Conservation (phyloP, 1,140 invertebrate genomes). For the Anoplolepis gracilipes region DNA sequence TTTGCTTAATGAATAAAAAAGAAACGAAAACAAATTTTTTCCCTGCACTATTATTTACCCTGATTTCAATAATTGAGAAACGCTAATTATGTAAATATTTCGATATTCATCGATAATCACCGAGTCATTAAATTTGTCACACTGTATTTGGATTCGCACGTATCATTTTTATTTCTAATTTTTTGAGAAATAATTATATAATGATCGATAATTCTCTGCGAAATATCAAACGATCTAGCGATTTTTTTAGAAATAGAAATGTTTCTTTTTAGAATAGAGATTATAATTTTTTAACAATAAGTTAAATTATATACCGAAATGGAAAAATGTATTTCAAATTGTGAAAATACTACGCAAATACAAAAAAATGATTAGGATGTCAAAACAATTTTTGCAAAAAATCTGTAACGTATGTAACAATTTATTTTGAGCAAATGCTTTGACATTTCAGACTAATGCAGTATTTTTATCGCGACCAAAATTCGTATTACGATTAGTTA, state of each 20-base stretch:
- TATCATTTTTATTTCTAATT: slow-evolving; percentile 55
- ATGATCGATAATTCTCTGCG: slow-evolving; percentile 5
- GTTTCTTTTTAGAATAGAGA: slow-evolving; percentile 49
- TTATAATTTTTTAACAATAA: slow-evolving; percentile 59
- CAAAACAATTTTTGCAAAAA: background rate
- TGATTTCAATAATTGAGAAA: slow-evolving; percentile 17
- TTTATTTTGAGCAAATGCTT: background rate
- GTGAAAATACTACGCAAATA: slow-evolving; percentile 63
- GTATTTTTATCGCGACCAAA: background rate
- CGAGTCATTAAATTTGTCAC: slow-evolving; percentile 67
- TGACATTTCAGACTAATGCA: slow-evolving; percentile 14
- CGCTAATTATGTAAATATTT: background rate
- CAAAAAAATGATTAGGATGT: background rate
- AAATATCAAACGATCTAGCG: slow-evolving; percentile 45
- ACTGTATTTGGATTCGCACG: slow-evolving; percentile 72
- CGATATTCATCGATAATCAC: background rate
- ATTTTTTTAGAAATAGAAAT: slow-evolving; percentile 42
- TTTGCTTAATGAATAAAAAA: slow-evolving; percentile 58
- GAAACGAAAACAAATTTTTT: slow-evolving; percentile 24
- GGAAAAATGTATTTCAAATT: slow-evolving; percentile 35
- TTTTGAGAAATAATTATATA: slow-evolving; percentile 60
- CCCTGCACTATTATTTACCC: slow-evolving; percentile 46
- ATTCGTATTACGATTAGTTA: slow-evolving; percentile 22
- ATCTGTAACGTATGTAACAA: slow-evolving; percentile 4
- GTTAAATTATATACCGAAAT: slow-evolving; percentile 46